Conservation (phyloP, 2,113 vertebrate genomes). For the Uropsilus gracilis region DNA sequence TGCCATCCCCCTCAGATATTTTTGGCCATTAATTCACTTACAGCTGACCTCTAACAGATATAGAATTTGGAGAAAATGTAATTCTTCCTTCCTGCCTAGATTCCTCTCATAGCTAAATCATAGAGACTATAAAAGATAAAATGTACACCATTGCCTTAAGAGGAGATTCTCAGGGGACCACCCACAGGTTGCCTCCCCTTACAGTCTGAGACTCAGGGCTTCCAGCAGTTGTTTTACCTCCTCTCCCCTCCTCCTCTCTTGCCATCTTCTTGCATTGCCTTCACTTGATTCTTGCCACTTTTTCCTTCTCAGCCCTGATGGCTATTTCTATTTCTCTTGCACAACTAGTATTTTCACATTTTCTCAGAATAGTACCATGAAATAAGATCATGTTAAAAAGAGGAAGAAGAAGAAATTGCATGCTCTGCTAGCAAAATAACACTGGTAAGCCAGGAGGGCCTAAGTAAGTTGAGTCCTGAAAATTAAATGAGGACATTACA, state of each 20-base stretch:
- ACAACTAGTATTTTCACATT: not conserved
- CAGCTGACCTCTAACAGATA: constrained; percentile 54
- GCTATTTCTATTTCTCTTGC: not conserved
- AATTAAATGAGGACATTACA: not conserved
- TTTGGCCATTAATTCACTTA: constrained; percentile 63
- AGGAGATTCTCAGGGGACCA: not conserved
- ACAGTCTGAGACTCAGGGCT: rapidly evolving
- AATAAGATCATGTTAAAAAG: not conserved
- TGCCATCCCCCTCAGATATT: constrained; percentile 33
- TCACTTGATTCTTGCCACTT: not conserved
- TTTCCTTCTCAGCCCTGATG: not conserved
- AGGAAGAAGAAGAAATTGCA: not conserved
- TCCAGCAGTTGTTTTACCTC: not conserved
- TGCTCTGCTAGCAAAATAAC: not conserved
- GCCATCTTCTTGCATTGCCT: not conserved
- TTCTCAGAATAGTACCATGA: not conserved
- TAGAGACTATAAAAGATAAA: constrained; percentile 59
- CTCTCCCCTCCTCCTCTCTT: not conserved
- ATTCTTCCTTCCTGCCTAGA: constrained; percentile 22
- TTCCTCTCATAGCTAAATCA: constrained; percentile 42
- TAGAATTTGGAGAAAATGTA: not conserved
- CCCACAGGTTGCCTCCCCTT: rapidly evolving
- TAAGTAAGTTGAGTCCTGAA: not conserved
- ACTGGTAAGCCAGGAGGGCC: not conserved
- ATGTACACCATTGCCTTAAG: not conserved